These are phyloP conservation scores for Gracilinanus agilis DNA, from an alignment of 2,113 vertebrate genomes.

Conservation along the genomic window DNA sequence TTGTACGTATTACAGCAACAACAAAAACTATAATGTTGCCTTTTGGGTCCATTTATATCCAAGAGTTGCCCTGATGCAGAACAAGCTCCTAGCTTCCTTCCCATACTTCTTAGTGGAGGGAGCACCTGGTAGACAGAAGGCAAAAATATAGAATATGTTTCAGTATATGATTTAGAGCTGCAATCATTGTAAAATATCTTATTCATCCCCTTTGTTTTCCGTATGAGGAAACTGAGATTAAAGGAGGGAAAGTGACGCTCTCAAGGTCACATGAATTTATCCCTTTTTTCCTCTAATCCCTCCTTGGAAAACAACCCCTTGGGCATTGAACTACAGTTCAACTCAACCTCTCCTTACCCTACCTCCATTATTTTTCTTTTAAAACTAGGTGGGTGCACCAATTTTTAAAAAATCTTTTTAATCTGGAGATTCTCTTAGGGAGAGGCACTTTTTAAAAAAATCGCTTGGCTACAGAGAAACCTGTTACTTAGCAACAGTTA, in stretches of 20 bases:
- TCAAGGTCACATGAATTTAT: neutral
- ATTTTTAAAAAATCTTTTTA: neutral
- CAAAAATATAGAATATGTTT: neutral
- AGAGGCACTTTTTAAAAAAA: conserved; percentile 41
- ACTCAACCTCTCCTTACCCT: neutral
- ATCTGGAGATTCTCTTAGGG: neutral
- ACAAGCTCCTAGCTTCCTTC: neutral
- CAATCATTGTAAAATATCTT: neutral
- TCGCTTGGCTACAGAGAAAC: conserved; percentile 46
- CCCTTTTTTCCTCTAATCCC: neutral
- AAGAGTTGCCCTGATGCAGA: neutral
- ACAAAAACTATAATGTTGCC: neutral
- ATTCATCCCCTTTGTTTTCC: neutral
- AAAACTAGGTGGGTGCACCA: neutral
- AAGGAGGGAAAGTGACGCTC: neutral
- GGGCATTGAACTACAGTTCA: neutral
- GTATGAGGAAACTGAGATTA: neutral
- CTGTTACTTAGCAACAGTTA: conserved; percentile 74
- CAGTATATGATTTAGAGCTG: neutral
- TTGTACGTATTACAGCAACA: neutral
- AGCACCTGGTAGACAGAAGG: neutral
- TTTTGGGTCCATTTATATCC: neutral
- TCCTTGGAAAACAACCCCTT: neutral
- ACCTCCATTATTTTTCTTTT: conserved; percentile 5
- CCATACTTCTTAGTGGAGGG: neutral